Evolutionary conservation across 92 coral and sea anemone genomes (phyloP).

Genomic region (Blastomussa wellsi): DNA sequence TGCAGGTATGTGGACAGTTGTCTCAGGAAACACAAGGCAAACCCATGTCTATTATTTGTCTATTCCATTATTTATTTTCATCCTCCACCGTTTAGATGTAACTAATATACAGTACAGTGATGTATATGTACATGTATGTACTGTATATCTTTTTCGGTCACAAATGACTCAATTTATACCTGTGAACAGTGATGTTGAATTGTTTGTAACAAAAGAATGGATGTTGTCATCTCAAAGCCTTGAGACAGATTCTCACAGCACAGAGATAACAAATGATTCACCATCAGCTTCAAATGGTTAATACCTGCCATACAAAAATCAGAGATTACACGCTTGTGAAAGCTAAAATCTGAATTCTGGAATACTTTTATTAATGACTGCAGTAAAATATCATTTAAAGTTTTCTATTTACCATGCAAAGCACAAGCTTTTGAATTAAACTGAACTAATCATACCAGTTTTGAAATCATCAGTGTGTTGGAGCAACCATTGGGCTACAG

Average conservation of each 20-base stretch:
- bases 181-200: conserved; percentile 46
- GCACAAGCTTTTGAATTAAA: no score
- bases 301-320: conserved; percentile 16
- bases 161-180: conserved; percentile 31
- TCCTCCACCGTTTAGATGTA: no score
- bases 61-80: no score
- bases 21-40: no score
- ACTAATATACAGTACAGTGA: no score
- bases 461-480: conserved; percentile 16
- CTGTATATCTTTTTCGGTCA: background rate
- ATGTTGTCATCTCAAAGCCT: conserved; percentile 66
- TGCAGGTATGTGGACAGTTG: no score
- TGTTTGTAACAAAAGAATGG: conserved; percentile 58
- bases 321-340: background rate
- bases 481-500: conserved; percentile 61
- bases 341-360: background rate
- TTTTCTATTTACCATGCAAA: no score
- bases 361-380: background rate
- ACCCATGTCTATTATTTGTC: no score
- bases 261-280: conserved; percentile 68
- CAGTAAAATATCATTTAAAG: background rate
- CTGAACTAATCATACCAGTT: background rate
- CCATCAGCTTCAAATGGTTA: conserved; percentile 41
- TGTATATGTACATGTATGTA: background rate
- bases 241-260: conserved; percentile 56